Conservation (phyloP, 1,140 invertebrate species). For the Hycleus phaleratus region DNA sequence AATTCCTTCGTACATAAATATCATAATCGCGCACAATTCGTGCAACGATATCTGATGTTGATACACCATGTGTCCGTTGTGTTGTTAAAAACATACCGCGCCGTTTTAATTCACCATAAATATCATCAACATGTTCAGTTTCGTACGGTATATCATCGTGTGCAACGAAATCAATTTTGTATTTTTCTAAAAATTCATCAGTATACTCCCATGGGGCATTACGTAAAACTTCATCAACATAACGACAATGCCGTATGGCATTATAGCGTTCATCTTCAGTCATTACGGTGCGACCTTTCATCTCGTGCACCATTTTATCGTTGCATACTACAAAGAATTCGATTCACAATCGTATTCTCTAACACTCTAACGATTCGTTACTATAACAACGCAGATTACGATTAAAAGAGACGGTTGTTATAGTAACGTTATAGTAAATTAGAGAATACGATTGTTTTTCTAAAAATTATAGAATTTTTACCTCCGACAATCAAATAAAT, state of each 20-base stretch:
- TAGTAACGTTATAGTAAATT: too few relatives aligned
- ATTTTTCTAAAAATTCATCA: slow-evolving; percentile 80
- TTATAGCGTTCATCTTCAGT: slow-evolving; percentile 92
- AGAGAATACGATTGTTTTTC: too few relatives aligned
- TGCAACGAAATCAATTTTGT: slow-evolving; percentile 99
- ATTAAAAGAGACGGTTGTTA: too few relatives aligned
- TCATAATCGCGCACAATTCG: slow-evolving; percentile 98
- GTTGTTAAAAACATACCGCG: slow-evolving; percentile 97
- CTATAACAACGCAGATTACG: too few relatives aligned
- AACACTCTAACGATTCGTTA: too few relatives aligned
- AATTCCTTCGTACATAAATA: slow-evolving; percentile 91
- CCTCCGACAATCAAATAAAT: slow-evolving; percentile 98
- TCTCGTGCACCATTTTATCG: slow-evolving; percentile 77
- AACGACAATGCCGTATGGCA: slow-evolving; percentile 95
- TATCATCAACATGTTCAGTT: slow-evolving; percentile 73
- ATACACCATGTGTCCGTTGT: slow-evolving; percentile 91
- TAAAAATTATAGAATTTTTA: slow-evolving; percentile 42
- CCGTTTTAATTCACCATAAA: slow-evolving; percentile 85
- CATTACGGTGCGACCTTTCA: slow-evolving; percentile 97
- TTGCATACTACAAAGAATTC: slow-evolving; percentile 66
- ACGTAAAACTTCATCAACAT: slow-evolving; percentile 94
- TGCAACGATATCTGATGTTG: slow-evolving; percentile 98
- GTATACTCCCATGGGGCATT: slow-evolving; percentile 91
- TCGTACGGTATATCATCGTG: slow-evolving; percentile 95
- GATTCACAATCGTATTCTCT: too few relatives aligned